A percentile compares a stretch with the other conserved stretches of the same genome.
These are phyloP conservation scores for Halcyon chelicuti DNA, from an alignment of 2,797 vertebrate genomes.

Conservation along the genomic window DNA sequence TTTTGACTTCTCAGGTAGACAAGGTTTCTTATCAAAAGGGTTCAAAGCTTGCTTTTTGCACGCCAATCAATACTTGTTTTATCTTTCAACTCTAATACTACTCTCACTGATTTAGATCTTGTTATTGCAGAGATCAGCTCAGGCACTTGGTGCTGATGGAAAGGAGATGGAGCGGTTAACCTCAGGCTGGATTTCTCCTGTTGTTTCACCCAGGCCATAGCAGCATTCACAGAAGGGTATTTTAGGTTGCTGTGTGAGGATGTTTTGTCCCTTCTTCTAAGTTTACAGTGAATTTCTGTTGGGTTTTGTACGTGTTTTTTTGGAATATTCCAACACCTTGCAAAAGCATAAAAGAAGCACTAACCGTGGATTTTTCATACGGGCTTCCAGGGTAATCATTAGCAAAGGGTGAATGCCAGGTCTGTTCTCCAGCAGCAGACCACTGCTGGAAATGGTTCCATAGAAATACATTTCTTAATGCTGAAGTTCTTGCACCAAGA, in stretches of 20 bases:
- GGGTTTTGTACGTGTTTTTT: not conserved
- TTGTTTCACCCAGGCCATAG: not conserved
- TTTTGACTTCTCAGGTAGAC: not conserved
- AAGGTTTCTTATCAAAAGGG: slow-evolving; percentile 1
- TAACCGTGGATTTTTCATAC: not conserved
- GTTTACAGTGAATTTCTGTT: not conserved
- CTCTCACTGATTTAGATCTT: slow-evolving; percentile 36
- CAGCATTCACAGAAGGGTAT: not conserved
- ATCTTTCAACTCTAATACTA: slow-evolving; percentile 40
- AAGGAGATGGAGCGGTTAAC: not conserved
- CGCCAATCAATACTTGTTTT: slow-evolving; percentile 50
- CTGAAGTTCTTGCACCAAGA: not conserved
- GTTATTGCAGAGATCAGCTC: slow-evolving; percentile 9
- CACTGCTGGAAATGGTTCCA: not conserved
- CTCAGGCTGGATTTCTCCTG: not conserved
- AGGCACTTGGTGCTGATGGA: not conserved
- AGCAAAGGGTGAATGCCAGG: not conserved
- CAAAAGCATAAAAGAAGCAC: not conserved
- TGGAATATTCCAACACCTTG: not conserved
- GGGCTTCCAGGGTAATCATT: not conserved
- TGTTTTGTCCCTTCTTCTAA: not conserved
- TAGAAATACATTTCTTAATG: not conserved
- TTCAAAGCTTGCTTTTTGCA: slow-evolving; percentile 27
- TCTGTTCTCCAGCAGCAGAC: not conserved
- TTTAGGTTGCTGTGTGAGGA: not conserved